Percentiles rank a stretch among this genome's conserved stretches.
Evolutionary conservation across 2,888 invertebrate species (phyloP).

Genomic region (Heliothis peltigera): DNA sequence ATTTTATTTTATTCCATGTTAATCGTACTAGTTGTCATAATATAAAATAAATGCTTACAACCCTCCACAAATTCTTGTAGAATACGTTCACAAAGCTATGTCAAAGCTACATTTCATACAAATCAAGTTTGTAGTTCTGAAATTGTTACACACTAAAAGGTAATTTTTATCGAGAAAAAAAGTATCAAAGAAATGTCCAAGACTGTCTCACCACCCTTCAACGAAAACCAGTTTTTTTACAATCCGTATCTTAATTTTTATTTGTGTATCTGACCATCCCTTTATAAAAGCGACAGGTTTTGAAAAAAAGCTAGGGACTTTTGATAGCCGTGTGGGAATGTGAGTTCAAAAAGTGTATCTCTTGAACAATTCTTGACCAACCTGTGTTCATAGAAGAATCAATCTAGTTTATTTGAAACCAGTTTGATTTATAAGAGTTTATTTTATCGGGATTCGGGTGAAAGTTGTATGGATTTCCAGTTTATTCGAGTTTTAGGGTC

Average conservation of each 20-base stretch:
- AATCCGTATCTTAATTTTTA: constrained; percentile 64
- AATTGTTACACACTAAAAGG: constrained; percentile 19
- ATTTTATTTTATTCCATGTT: background rate
- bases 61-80: background rate
- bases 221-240: constrained; percentile 63
- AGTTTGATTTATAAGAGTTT: constrained; percentile 65
- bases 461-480: constrained; percentile 55
- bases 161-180: constrained; percentile 42
- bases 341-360: constrained; percentile 63
- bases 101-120: constrained; percentile 7
- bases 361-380: constrained; percentile 66
- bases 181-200: constrained; percentile 31
- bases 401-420: constrained; percentile 71
- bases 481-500: constrained; percentile 62
- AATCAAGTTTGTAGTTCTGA: constrained; percentile 14
- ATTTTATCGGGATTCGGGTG: constrained; percentile 55
- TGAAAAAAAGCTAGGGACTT: constrained; percentile 60
- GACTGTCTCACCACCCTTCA: constrained; percentile 35
- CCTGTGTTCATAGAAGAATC: constrained; percentile 67
- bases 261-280: constrained; percentile 66
- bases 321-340: constrained; percentile 72
- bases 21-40: background rate
- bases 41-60: background rate
- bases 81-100: constrained; percentile 6
- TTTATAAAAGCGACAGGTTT: constrained; percentile 73